Conservation (phyloP, 2,797 vertebrate species). For the Poeciliopsis presidionis region DNA sequence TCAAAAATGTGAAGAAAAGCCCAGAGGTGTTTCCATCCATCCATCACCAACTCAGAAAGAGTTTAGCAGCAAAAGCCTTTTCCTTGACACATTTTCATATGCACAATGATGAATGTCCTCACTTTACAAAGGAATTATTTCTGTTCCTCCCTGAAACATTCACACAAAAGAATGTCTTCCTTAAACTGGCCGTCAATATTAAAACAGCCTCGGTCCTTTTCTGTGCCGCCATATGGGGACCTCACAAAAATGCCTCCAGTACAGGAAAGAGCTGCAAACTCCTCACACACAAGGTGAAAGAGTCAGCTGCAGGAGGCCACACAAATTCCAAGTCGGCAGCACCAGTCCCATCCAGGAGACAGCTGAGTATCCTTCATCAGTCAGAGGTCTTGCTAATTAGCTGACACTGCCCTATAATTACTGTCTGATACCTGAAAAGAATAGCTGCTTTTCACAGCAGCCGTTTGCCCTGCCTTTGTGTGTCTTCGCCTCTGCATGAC, state of each 20-base stretch:
- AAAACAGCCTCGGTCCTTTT: not conserved
- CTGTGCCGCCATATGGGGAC: not conserved
- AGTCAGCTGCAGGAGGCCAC: not conserved
- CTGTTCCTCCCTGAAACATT: not conserved
- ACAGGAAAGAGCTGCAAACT: not conserved
- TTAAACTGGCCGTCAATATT: not conserved
- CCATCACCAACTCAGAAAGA: not conserved
- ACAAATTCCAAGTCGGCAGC: not conserved
- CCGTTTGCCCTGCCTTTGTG: not conserved
- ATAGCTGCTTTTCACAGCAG: constrained; percentile 30
- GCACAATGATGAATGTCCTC: not conserved
- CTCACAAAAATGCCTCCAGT: not conserved
- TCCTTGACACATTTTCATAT: not conserved
- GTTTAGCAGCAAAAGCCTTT: not conserved
- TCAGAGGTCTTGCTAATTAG: constrained; percentile 54
- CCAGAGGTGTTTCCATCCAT: not conserved
- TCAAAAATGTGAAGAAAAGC: not conserved
- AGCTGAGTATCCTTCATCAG: constrained; percentile 44
- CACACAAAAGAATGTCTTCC: not conserved
- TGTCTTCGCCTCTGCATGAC: not conserved
- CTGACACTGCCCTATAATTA: constrained; percentile 59
- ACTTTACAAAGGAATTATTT: not conserved
- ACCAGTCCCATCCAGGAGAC: constrained; percentile 6
- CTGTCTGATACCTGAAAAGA: constrained; percentile 46
- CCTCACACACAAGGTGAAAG: not conserved